A percentile compares a stretch with the other conserved stretches of the same genome.
Evolutionary conservation across 2,888 invertebrate species (phyloP).

Genomic region (Netelia fuscicornis): DNA sequence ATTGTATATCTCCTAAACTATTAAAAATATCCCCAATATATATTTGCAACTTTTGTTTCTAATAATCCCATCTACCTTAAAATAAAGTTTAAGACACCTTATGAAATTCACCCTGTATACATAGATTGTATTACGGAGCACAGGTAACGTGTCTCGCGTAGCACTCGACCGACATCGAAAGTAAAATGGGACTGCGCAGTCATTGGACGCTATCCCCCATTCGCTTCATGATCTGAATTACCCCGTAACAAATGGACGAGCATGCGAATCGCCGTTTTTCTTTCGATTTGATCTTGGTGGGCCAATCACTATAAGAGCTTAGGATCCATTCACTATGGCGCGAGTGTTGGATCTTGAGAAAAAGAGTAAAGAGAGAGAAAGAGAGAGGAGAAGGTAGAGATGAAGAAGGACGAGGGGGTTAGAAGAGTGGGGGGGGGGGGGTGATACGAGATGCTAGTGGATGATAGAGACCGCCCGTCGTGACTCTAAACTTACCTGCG

Average conservation of each 20-base stretch:
- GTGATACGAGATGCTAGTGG: conserved; percentile 53
- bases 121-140: conserved; percentile 1
- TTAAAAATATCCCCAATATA: too few species aligned
- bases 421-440: background rate
- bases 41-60: too few species aligned
- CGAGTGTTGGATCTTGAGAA: conserved; percentile 26
- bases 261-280: conserved; percentile 36
- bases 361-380: conserved; percentile 15
- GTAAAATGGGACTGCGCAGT: conserved; percentile 24
- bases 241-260: conserved; percentile 8
- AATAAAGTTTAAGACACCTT: too few species aligned
- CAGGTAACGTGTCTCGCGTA: conserved; percentile 7
- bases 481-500: conserved; percentile 52
- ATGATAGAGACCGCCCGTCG: conserved; percentile 69
- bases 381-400: conserved; percentile 22
- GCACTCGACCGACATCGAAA: conserved; percentile 15
- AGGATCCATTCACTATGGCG: background rate
- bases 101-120: too few species aligned
- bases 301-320: background rate
- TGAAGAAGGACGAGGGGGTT: background rate
- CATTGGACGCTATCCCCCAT: background rate
- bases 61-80: too few species aligned
- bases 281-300: background rate
- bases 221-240: conserved; percentile 6
- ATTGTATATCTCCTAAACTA: too few species aligned